phyloP scores from a whole-genome alignment of 2,888 invertebrate genomes.

The Meiosimyza platycephala region DNA sequence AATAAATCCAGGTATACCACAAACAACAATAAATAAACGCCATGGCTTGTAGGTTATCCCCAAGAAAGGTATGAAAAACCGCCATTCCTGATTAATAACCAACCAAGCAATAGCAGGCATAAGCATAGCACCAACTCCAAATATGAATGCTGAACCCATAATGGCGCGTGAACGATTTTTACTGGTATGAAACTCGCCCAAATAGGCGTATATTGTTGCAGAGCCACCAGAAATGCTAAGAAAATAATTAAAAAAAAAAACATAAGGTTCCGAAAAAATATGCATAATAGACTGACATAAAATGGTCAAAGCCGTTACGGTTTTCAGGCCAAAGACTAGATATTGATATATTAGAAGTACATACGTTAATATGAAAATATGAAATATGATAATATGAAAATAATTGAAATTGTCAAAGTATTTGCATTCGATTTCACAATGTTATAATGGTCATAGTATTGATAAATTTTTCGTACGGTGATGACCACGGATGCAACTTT shows the following conservation, averaged over 20 bases:
- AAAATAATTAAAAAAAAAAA: neutral
- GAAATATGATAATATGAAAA: too few species aligned
- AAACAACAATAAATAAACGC: slow-evolving; percentile 61
- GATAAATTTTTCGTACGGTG: too few species aligned
- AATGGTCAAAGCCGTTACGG: too few species aligned
- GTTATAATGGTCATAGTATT: too few species aligned
- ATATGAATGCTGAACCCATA: slow-evolving; percentile 61
- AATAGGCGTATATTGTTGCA: slow-evolving; percentile 69
- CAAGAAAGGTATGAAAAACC: slow-evolving; percentile 52
- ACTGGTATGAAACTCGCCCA: slow-evolving; percentile 70
- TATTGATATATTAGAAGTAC: too few species aligned
- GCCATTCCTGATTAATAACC: slow-evolving; percentile 61
- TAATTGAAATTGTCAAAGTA: too few species aligned
- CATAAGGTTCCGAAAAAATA: too few species aligned
- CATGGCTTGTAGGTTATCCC: slow-evolving; percentile 60
- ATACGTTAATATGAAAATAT: too few species aligned
- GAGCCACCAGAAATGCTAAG: slow-evolving; percentile 67
- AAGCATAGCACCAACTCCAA: slow-evolving; percentile 60
- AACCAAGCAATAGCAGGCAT: slow-evolving; percentile 62
- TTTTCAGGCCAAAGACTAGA: too few species aligned
- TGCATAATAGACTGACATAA: too few species aligned
- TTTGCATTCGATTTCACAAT: too few species aligned
- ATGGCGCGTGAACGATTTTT: slow-evolving; percentile 67
- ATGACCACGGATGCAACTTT: too few species aligned
- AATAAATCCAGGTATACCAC: slow-evolving; percentile 59